Evolutionary conservation across 2,797 vertebrate species (phyloP).

Genomic region (Falco concolor): DNA sequence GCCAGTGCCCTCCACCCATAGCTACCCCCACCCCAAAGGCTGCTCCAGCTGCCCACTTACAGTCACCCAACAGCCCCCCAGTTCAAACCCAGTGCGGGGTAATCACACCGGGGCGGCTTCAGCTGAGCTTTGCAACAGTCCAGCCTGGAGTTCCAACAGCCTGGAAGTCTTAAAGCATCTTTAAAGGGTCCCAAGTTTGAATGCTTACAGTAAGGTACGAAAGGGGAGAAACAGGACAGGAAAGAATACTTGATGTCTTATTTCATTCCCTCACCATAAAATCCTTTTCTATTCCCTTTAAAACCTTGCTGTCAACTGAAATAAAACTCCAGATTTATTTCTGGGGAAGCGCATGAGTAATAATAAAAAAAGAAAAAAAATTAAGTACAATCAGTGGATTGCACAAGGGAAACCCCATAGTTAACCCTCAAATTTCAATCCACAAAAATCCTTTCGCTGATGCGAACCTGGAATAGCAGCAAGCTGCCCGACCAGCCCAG

Average conservation of each 20-base stretch:
- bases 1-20: not conserved
- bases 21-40: not conserved
- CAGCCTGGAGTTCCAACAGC: accelerated
- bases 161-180: not conserved
- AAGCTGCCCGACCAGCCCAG: accelerated
- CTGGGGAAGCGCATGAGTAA: not conserved
- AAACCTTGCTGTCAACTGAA: slow-evolving; percentile 4
- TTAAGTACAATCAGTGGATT: not conserved
- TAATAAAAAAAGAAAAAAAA: not conserved
- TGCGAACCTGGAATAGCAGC: not conserved
- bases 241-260: not conserved
- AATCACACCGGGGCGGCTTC: accelerated
- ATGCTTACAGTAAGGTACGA: not conserved
- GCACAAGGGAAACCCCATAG: not conserved
- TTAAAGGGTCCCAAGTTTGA: not conserved
- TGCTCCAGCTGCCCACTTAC: not conserved
- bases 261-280: not conserved
- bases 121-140: not conserved
- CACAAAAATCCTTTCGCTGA: not conserved
- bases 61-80: not conserved
- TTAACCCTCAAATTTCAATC: not conserved
- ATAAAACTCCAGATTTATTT: not conserved
- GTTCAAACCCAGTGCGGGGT: accelerated
- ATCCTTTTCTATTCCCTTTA: not conserved
- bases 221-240: not conserved